Evolutionary conservation across 1,140 invertebrate species (phyloP).

Genomic region (Aleiodes sp.): DNA sequence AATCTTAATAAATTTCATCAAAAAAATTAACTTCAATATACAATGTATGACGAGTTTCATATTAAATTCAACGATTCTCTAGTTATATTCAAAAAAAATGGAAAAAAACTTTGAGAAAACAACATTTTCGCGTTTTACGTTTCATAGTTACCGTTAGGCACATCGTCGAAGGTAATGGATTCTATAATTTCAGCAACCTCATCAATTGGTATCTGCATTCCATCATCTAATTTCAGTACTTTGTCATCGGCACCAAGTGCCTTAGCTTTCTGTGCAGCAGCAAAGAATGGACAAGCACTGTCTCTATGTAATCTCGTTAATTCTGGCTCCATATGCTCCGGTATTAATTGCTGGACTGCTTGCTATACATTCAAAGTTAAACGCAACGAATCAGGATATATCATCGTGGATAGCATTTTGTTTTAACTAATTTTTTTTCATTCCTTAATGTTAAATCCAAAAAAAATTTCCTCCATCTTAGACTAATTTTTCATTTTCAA

Average conservation of each 20-base stretch:
- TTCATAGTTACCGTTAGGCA: constrained; percentile 61
- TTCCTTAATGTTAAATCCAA: constrained; percentile 2
- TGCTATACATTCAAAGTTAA: constrained; percentile 42
- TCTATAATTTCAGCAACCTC: constrained; percentile 69
- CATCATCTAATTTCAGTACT: constrained; percentile 60
- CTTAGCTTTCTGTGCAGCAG: constrained; percentile 57
- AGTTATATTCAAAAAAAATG: constrained; percentile 18
- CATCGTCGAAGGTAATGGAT: constrained; percentile 66
- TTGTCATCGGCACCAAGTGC: constrained; percentile 56
- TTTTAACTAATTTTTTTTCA: constrained; percentile 9
- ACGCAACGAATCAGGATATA: constrained; percentile 22
- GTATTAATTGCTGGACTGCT: constrained; percentile 48
- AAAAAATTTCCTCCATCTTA: not conserved
- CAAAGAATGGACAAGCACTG: constrained; percentile 55
- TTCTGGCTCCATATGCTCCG: constrained; percentile 53
- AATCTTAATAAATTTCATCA: constrained; percentile 8
- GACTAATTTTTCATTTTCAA: too few relatives aligned
- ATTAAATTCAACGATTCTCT: too few relatives aligned
- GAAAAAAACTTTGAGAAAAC: too few relatives aligned
- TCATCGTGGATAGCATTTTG: not conserved
- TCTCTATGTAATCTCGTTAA: constrained; percentile 55
- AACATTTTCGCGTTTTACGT: too few relatives aligned
- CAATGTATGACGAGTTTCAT: not conserved
- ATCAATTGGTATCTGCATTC: constrained; percentile 64
- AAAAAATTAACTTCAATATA: too few relatives aligned